Evolutionary conservation across 2,113 vertebrate species (phyloP), one percentile per base, ranked within the genome.

Genomic region (Pholis gunnellus): DNA sequence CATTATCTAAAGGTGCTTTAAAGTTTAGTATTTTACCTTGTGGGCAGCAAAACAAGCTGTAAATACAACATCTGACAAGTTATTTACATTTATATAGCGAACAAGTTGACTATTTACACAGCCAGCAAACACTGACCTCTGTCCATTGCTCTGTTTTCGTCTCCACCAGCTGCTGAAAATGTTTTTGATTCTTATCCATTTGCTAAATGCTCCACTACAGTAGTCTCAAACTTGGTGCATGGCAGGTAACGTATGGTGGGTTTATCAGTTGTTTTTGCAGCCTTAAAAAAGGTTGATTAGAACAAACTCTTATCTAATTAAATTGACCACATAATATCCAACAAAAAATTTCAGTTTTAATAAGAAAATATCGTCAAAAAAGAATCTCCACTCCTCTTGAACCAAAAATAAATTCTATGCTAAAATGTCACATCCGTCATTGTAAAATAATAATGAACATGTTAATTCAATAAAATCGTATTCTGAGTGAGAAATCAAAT

Each of bases 401-500:
- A 13, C 5, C 67, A 54, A 27, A 15, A 59, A 57, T 18, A 17
- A 10, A 27, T 9, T 36, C 31, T 10, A 15, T 10, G 13, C 38
- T 13, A 50, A 56, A 3, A 42, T 25, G 20, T 50, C 42, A 70
- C 10, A 46, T 50, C 66, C 69, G 25, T 15, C 27, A 25, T 9
- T 46, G 9, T 1, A 72, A 40, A 38, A 52, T 64, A 25, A 56
- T 70, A 40, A 38, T 25, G 1, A 69, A 29, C 7, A n/a, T 80
- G 46, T 29, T 60, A 54, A 87, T 57, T 29, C 3, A 50, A 18
- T n/a, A 71, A 22, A 61, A 15, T 22, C 10, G 7, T 40, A 59
- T 38, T 34, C 11, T 29, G 9, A 63, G 44, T 68, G 25, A 67
- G 44, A 73, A 68, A 81, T 73, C 44, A 18, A 4, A 7, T 75